Conservation (phyloP, 2,888 invertebrate species). For the Hypomecis atomaria region DNA sequence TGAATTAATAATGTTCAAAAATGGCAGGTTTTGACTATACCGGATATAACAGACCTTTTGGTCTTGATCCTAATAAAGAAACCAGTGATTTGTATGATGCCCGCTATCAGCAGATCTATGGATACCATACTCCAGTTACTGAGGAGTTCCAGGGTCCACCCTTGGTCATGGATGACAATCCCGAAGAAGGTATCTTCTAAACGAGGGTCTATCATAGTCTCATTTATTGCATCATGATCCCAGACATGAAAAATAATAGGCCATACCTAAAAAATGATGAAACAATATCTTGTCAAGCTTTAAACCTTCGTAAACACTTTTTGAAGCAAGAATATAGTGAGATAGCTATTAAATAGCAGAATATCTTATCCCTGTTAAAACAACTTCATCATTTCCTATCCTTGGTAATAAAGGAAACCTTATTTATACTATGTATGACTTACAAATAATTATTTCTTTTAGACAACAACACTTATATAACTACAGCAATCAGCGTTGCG, state of each 20-base stretch:
- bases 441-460: constrained; percentile 48
- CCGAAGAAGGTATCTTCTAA: constrained; percentile 72
- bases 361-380: no score
- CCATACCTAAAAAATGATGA: neutral
- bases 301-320: no score
- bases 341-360: no score
- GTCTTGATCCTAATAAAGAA: constrained; percentile 76
- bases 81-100: constrained; percentile 78
- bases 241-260: neutral
- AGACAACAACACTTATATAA: constrained; percentile 87
- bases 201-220: neutral
- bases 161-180: constrained; percentile 74
- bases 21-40: constrained; percentile 81
- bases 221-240: neutral
- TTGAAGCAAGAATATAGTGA: no score
- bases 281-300: no score
- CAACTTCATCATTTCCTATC: no score
- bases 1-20: constrained; percentile 37
- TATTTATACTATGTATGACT: neutral
- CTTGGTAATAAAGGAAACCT: neutral
- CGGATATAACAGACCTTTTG: constrained; percentile 75
- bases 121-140: constrained; percentile 77
- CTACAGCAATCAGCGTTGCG: constrained; percentile 91
- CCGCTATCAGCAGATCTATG: constrained; percentile 80
- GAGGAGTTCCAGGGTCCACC: constrained; percentile 81